These are phyloP conservation scores for Tenthredo mesomela DNA, from an alignment of 2,888 invertebrate genomes.

Conservation along the genomic window DNA sequence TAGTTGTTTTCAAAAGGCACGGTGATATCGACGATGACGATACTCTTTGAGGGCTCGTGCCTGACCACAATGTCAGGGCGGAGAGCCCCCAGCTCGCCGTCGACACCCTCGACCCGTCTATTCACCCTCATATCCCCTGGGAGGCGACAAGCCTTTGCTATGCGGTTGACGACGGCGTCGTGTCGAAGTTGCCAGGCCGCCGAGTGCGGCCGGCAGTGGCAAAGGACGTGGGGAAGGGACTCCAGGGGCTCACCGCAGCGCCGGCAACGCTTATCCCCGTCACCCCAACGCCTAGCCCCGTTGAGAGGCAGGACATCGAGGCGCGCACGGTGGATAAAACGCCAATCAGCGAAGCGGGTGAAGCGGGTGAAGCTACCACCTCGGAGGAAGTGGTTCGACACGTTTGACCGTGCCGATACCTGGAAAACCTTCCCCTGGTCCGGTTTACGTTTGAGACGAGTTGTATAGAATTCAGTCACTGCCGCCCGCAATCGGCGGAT, in stretches of 20 bases:
- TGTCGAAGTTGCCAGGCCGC: constrained; percentile 65
- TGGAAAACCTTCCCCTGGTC: constrained; percentile 67
- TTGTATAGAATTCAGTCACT: constrained; percentile 37
- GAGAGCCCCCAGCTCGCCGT: constrained; percentile 57
- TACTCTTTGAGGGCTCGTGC: constrained; percentile 58
- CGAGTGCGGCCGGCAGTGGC: constrained; percentile 69
- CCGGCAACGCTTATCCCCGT: constrained; percentile 64
- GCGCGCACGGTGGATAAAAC: constrained; percentile 72
- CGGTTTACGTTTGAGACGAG: constrained; percentile 53
- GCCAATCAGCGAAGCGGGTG: constrained; percentile 73
- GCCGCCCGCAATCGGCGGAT: constrained; percentile 39
- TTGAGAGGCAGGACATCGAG: constrained; percentile 69
- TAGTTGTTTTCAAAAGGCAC: constrained; percentile 68
- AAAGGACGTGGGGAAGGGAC: constrained; percentile 72
- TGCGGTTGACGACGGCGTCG: constrained; percentile 60
- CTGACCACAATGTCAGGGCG: constrained; percentile 59
- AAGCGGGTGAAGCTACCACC: constrained; percentile 66
- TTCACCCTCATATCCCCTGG: constrained; percentile 57
- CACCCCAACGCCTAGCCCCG: constrained; percentile 57
- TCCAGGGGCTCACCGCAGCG: constrained; percentile 65
- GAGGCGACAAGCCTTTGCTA: constrained; percentile 57
- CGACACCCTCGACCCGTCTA: constrained; percentile 54
- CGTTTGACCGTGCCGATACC: constrained; percentile 52
- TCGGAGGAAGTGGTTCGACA: constrained; percentile 68
- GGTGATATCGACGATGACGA: constrained; percentile 67